Evolutionary conservation across 2,113 vertebrate species (phyloP).

Genomic region (Sebastes schlegelii): DNA sequence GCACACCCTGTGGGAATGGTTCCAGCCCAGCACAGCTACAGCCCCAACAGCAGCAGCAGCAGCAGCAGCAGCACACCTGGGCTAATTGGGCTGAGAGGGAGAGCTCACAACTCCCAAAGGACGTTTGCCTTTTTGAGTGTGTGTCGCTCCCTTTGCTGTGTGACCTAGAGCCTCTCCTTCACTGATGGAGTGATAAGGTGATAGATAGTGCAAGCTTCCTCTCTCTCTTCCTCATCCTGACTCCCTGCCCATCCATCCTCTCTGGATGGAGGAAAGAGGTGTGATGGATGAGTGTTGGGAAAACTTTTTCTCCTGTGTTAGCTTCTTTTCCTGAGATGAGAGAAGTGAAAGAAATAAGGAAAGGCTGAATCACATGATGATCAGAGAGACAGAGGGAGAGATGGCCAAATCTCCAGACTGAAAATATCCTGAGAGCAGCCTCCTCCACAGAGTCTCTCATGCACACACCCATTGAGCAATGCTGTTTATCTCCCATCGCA

Average conservation of each 20-base stretch:
- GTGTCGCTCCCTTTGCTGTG: neutral
- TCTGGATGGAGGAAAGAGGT: constrained; percentile 41
- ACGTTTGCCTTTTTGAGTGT: neutral
- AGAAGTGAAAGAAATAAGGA: constrained; percentile 28
- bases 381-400: constrained; percentile 20
- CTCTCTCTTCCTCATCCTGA: constrained; percentile 53
- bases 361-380: constrained; percentile 19
- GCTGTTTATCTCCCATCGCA: constrained; percentile 32
- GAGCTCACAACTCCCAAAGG: constrained; percentile 41
- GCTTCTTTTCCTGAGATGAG: constrained; percentile 26
- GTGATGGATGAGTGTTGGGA: constrained; percentile 61
- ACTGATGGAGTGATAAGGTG: constrained; percentile 53
- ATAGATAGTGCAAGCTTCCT: constrained; percentile 49
- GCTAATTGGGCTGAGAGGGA: constrained; percentile 55
- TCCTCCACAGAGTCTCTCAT: neutral
- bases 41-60: neutral
- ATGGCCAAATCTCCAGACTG: constrained; percentile 6
- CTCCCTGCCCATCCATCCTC: constrained; percentile 49
- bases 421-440: constrained; percentile 9
- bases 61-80: constrained; percentile 32
- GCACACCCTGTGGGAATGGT: neutral
- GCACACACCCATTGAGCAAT: neutral
- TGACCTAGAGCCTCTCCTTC: constrained; percentile 53
- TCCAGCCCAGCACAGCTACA: neutral
- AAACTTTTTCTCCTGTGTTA: constrained; percentile 31